Base-by-base conservation (phyloP, 2,113 vertebrate species). In the Phyllopteryx taeniolatus region DNA sequence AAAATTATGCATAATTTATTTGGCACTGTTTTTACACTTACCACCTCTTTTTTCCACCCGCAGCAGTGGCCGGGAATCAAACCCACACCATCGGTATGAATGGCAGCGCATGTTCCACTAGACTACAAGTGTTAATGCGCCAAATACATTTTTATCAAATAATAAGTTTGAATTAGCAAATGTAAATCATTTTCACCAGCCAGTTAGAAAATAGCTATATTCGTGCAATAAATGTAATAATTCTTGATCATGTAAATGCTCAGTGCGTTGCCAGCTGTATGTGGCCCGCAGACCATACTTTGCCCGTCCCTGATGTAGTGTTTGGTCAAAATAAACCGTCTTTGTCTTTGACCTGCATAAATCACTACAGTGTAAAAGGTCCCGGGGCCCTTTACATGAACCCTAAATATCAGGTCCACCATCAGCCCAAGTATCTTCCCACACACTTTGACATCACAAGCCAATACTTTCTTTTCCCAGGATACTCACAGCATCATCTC, bases 341-440 rank as follows among this genome's bases (percentile, higher is more conserved):
- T 63, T 6, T 65, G 63, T n/a, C 1, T 65, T 8, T 6, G 7
- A 31, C 17, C 17, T 19, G 43, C 20, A 7, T 11, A 22, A 43
- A 8, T 46, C 4, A 51, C 62, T 19, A 57, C 39, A 61, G 6
- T 10, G 15, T 20, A 54, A 83, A 88, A 82, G 73, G 79, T 88
- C 75, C 82, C 14, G 62, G 35, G 22, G 74, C 44, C 20, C 46
- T 43, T 4, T 27, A 42, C 27, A 57, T 12, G 67, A 79, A 75
- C 70, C 74, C 46, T 31, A 74, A 83, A 83, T 76, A 80, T 66
- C 73, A 79, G 56, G 72, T 61, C 69, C 44, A 69, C 69, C 72
- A 54, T 80, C 78, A 77, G 47, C n/a, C 47, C 27, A 43, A 10
- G 14, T 44, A 15, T 72, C 57, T 33, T 68, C 84, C 78, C 72